Conservation (phyloP, 2,888 invertebrate species). For the Hypomecis atomaria region DNA sequence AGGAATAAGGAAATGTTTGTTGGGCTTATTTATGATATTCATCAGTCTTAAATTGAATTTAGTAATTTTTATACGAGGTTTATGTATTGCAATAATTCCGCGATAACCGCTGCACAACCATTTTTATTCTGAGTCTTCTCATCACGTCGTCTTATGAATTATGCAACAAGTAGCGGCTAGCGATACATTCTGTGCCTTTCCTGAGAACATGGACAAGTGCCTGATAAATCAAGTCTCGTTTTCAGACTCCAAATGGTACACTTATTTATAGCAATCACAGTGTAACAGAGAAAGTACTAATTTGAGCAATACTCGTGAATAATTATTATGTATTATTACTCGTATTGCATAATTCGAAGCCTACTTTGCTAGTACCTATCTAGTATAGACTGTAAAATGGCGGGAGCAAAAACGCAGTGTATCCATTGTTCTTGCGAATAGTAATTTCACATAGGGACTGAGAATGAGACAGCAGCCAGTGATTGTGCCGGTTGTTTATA, state of each 20-base stretch:
- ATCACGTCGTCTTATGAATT: slow-evolving; percentile 50
- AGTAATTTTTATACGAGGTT: not conserved
- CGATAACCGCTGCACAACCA: slow-evolving; percentile 4
- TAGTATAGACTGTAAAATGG: slow-evolving; percentile 34
- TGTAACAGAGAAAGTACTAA: not conserved
- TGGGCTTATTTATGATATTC: not conserved
- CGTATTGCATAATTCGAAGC: slow-evolving; percentile 26
- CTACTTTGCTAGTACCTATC: slow-evolving; percentile 22
- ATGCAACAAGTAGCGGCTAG: slow-evolving; percentile 48
- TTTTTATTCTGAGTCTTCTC: slow-evolving; percentile 44
- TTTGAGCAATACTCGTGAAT: not conserved
- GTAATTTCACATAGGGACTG: slow-evolving; percentile 47
- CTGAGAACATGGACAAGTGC: slow-evolving; percentile 44
- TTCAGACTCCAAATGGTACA: not conserved
- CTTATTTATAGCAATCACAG: not conserved
- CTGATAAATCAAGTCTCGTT: slow-evolving; percentile 27
- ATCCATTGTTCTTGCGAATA: slow-evolving; percentile 46
- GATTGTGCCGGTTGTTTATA: slow-evolving; percentile 37
- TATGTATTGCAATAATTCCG: slow-evolving; percentile 8
- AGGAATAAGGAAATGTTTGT: slow-evolving; percentile 4
- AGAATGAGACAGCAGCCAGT: slow-evolving; percentile 38
- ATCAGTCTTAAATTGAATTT: not conserved
- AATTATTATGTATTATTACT: slow-evolving; percentile 8
- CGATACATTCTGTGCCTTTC: slow-evolving; percentile 51
- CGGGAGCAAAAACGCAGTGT: slow-evolving; percentile 41